phyloP scores from a whole-genome alignment of 2,113 vertebrate species.

The Oryzias javanicus region DNA sequence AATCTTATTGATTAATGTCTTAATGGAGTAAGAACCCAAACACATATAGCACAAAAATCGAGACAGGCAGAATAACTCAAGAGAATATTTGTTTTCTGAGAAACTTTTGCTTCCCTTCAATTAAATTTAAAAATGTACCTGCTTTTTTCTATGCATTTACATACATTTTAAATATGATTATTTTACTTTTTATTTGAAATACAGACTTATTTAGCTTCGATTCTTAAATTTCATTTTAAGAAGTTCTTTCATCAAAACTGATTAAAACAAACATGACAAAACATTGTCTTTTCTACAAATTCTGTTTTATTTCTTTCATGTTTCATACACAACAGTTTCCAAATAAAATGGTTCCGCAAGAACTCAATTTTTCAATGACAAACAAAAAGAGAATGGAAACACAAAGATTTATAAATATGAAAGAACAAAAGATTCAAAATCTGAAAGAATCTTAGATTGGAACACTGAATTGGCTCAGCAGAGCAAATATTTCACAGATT shows the following conservation, averaged over 20 bases:
- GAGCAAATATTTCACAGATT: constrained; percentile 18
- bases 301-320: constrained; percentile 46
- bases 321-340: constrained; percentile 38
- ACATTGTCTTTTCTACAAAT: constrained; percentile 22
- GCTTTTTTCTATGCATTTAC: no score
- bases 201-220: background rate
- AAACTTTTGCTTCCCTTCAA: no score
- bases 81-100: no score
- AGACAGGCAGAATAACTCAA: no score
- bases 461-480: constrained; percentile 29
- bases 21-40: no score
- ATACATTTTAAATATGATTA: no score
- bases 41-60: no score
- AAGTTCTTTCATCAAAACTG: background rate
- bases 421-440: background rate
- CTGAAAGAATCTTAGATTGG: constrained; percentile 7
- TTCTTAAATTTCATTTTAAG: background rate
- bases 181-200: no score
- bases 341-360: constrained; percentile 1
- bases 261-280: background rate
- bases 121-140: no score
- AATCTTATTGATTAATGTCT: no score
- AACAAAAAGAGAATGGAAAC: constrained; percentile 1
- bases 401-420: constrained; percentile 6
- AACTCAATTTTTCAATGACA: constrained; percentile 5